Base-by-base conservation (phyloP, 2,888 invertebrate species). In the Lampropteryx suffumata region DNA sequence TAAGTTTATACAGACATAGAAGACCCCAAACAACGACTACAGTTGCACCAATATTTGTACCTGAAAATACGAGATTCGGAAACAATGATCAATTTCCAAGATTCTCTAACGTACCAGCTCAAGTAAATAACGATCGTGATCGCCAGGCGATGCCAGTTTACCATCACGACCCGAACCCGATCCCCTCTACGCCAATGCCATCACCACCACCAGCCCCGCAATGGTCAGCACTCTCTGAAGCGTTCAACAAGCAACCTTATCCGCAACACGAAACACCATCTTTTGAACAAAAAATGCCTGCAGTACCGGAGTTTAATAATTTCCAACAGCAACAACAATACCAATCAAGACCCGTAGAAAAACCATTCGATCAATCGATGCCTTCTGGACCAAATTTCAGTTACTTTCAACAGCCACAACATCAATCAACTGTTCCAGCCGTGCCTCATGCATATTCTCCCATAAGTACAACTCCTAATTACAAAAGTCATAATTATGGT, bases 1-100 rank as follows among this genome's bases (percentile, higher is more conserved):
- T 76, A 9, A 67, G 69, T 32, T 65, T 64, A 17, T 79, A 79
- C 43, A 64, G 74, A 61, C 54, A 67, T 52, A 64, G 55, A 41
- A 61, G 53, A 45, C 59, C 61, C 12, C 62, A 55, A 2, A 67
- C 68, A 5, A 68, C 69, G 32, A 69, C 68, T 8, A 55, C 65
- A 13, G 26, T 10, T 3, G 60, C 61, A 12, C 54, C 56, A 21
- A 59, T 69, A 11, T 13, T 40, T 28, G 26, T 46, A 9, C 26
- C 41, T 11, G 13, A 32, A 39, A 13, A 26, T 29, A 30, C 7
- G n/a, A 11, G 4, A 10, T 27, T 37, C 14, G 28, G 30, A 13
- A 37, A 46, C 12, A 36, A n/a, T n/a, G 17, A 42, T 27, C 41
- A 21, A n/a, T 53, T 28, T 17, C 24, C 43, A 35, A 32, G 28